These are phyloP conservation scores for Heterocephalus glaber DNA, from an alignment of 2,113 vertebrate species.

Conservation along the genomic window DNA sequence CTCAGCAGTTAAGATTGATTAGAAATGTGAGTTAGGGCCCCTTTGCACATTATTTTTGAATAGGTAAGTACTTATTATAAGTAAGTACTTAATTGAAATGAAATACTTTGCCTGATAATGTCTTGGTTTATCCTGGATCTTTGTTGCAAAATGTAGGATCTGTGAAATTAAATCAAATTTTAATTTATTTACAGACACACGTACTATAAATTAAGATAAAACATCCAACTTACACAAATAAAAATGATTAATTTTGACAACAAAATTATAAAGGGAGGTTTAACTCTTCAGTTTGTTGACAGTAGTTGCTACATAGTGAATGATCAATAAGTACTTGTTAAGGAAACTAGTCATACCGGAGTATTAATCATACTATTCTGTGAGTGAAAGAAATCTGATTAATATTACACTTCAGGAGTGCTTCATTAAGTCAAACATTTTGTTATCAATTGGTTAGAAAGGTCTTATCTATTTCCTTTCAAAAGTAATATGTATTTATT, in stretches of 20 bases:
- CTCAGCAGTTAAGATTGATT: background rate
- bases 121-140: slow-evolving; percentile 11
- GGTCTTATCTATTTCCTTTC: background rate
- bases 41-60: background rate
- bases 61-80: slow-evolving; percentile 7
- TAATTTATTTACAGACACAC: slow-evolving; percentile 42
- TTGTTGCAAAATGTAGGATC: slow-evolving; percentile 34
- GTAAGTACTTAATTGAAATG: slow-evolving; percentile 17
- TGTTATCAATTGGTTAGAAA: slow-evolving; percentile 40
- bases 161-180: slow-evolving; percentile 61
- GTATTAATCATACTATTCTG: slow-evolving; percentile 38
- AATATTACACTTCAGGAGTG: background rate
- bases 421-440: slow-evolving; percentile 18
- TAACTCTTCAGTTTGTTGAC: slow-evolving; percentile 47
- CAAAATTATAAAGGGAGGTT: slow-evolving; percentile 28
- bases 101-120: background rate
- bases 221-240: slow-evolving; percentile 41
- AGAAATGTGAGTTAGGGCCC: background rate
- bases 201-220: slow-evolving; percentile 58
- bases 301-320: background rate
- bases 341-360: background rate
- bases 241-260: slow-evolving; percentile 56
- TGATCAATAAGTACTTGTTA: slow-evolving; percentile 50
- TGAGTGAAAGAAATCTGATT: slow-evolving; percentile 26
- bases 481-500: slow-evolving; percentile 45